Evolutionary conservation across 1,140 invertebrate species (phyloP).

Genomic region (Drosophila sulfurigaster): DNA sequence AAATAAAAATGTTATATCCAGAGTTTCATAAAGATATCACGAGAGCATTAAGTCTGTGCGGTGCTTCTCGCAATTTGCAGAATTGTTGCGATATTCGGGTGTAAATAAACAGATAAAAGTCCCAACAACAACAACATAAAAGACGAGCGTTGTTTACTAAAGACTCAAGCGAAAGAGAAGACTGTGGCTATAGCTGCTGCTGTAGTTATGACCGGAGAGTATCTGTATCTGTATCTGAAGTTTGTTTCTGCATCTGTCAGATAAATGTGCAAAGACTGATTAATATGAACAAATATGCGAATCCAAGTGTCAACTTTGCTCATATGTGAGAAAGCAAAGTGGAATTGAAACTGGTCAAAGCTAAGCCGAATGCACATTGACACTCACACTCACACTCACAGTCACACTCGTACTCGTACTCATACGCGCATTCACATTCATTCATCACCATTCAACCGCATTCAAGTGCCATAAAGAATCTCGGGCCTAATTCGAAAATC

Average conservation of each 20-base stretch:
- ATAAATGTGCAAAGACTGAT: constrained; percentile 57
- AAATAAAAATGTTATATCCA: too few relatives aligned
- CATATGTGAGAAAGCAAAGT: not conserved
- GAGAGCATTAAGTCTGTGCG: not conserved
- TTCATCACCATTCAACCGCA: constrained; percentile 9
- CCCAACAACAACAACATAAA: not conserved
- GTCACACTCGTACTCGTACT: not conserved
- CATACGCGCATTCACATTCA: constrained; percentile 1
- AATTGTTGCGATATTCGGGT: constrained; percentile 35
- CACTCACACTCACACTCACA: constrained; percentile 1
- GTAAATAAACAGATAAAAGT: constrained; percentile 34
- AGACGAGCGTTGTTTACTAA: constrained; percentile 33
- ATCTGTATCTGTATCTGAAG: constrained; percentile 29
- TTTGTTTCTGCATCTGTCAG: constrained; percentile 40
- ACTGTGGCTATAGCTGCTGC: not conserved
- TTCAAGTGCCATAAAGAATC: constrained; percentile 29
- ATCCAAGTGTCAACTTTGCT: constrained; percentile 38
- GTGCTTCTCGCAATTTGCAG: constrained; percentile 2
- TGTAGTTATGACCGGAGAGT: too few relatives aligned
- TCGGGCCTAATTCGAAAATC: constrained; percentile 44
- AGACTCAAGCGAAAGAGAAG: constrained; percentile 24
- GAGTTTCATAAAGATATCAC: too few relatives aligned
- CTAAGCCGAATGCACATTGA: constrained; percentile 3
- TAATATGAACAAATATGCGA: constrained; percentile 32
- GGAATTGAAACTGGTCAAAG: constrained; percentile 16